Evolutionary conservation across 2,797 vertebrate species (phyloP), one percentile per base, ranked within the genome.

Genomic region (Sebastolobus alascanus): DNA sequence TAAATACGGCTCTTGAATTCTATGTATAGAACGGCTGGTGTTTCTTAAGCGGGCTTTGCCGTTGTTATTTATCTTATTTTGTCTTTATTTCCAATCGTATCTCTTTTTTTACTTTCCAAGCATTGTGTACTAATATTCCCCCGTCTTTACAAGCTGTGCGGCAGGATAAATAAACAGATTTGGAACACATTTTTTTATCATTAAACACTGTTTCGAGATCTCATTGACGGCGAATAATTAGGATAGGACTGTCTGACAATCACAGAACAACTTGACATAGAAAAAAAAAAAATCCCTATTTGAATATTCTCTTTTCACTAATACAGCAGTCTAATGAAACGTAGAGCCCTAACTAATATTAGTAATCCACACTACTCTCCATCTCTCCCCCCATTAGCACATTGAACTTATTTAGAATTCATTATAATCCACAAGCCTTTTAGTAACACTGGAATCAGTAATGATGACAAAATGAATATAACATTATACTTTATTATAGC

Each of bases 1-100:
- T 98, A 97, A 98, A 97, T 94, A 92, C 96, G 94, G 96, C 97
- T 96, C 97, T 97, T 97, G 96, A 97, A 97, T 98, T 96, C 97
- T 97, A 97, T 97, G 96, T 97, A 97, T 97, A 96, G 96, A 96
- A 96, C 96, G 96, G 96, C 95, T 92, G 94, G 96, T 25, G 93
- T 91, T 92, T 89, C 75, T 87, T 75, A 90, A 91, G 90, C 86
- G 81, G 87, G 92, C 94, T 93, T 92, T 93, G 94, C 95, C 96
- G 96, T 96, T 90, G 87, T 90, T 88, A 89, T 88, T 83, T 90
- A 89, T 92, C 85, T 91, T 87, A 89, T 89, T 92, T 84, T 72
- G 73, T 85, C 81, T 92, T 83, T 83, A 75, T 85, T 91, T 85
- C 75, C 88, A 65, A 73, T 85, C 83, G 3, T 55, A 77, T 83